A percentile compares a stretch with the other conserved stretches of the same genome.
These are phyloP conservation scores for Phrynocephalus versicolor DNA, from an alignment of 2,113 vertebrate genomes.

Conservation along the genomic window DNA sequence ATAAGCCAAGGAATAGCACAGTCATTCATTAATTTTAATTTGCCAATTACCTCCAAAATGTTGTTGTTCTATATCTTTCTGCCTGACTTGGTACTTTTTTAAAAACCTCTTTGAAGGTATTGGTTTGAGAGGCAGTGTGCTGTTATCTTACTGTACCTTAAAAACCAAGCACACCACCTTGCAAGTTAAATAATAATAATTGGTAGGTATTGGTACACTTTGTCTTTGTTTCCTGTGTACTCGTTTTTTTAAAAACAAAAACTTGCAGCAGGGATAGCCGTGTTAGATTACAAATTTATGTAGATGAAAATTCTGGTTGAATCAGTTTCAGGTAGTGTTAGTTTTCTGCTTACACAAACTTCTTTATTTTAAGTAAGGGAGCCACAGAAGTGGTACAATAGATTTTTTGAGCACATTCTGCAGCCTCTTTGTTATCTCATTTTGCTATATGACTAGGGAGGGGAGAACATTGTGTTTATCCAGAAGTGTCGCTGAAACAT, in stretches of 20 bases:
- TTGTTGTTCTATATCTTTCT: not conserved
- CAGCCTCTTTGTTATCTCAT: not conserved
- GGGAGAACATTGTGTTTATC: not conserved
- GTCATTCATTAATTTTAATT: not conserved
- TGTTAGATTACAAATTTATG: no score
- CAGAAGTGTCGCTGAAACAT: not conserved
- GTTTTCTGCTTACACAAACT: not conserved
- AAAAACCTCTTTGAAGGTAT: not conserved
- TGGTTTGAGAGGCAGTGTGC: not conserved
- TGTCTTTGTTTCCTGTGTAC: not conserved
- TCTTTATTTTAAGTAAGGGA: not conserved
- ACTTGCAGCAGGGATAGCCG: not conserved
- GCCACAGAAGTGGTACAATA: not conserved
- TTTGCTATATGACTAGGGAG: not conserved
- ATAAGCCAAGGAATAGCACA: not conserved
- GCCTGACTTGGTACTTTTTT: not conserved
- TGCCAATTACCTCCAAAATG: not conserved
- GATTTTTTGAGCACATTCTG: not conserved
- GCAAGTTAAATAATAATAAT: not conserved
- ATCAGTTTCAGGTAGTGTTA: not conserved
- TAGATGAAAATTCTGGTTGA: not conserved
- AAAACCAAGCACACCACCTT: not conserved
- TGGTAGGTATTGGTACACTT: no score
- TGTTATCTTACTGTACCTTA: not conserved
- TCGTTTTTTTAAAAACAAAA: not conserved